Base-by-base conservation (phyloP, 2,113 vertebrate genomes). In the Gnathonemus echidnorhynchus region DNA sequence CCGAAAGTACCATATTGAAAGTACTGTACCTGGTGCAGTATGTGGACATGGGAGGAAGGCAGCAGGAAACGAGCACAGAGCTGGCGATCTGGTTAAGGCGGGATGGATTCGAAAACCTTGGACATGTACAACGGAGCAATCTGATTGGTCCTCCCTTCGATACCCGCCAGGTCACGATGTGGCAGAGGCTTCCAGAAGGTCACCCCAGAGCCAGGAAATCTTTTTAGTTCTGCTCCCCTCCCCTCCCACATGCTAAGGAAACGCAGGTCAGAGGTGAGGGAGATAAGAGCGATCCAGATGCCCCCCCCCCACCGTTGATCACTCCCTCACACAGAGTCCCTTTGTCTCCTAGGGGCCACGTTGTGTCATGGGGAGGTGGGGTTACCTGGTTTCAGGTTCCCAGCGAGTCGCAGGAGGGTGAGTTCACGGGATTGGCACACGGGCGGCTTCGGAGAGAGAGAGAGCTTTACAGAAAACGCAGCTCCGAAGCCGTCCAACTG, bases 231-330 rank as follows among this genome's bases (percentile, higher is more conserved):
- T 7, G 10, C 62, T 31, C 11, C 10, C 42, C 42, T 9, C n/a
- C n/a, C 8, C 42, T 9, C 48, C n/a, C 8, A 35, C 17, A 35
- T 31, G 48, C 49, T 42, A 35, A 83, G 31, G 70, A 74, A 77
- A 45, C 35, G 3, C 48, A 53, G 88, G 88, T 83, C 70, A 89
- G 80, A 89, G 88, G 88, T 89, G 70, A 42, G 1, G 49, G 7
- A 21, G 88, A 80, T 42, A 53, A 49, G 45, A 10, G 2, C 11
- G 5, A 48, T 15, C 27, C 15, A 19, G 74, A 89, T 50, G 27
- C 27, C 50, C 11, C 49, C 2, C 49, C 10, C 11, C 13, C 49
- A 50, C n/a, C 3, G 0, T 17, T 24, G 17, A 50, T 88, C 42
- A 11, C 19, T 89, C 70, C 31, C 70, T 50, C 66, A 80, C 66